phyloP scores from a whole-genome alignment of 2,113 vertebrate species.

The Lophius piscatorius region DNA sequence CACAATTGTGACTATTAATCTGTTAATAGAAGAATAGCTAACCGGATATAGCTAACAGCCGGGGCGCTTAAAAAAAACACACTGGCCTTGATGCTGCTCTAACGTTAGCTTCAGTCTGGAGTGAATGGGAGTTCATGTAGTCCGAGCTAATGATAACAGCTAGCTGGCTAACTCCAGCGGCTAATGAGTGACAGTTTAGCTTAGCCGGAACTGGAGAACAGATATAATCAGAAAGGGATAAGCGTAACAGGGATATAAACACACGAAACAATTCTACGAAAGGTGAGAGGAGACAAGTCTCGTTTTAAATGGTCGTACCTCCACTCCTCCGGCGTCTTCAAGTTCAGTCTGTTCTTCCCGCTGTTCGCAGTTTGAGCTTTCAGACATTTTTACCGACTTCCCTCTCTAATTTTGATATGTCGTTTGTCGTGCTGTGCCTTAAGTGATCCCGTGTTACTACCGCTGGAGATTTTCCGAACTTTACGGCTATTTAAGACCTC shows the following conservation, averaged over 20 bases:
- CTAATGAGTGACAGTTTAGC: conserved; percentile 25
- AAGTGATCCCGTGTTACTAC: not conserved
- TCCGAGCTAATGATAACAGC: conserved; percentile 46
- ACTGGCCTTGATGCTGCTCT: conserved; percentile 32
- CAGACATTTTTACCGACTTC: conserved; percentile 69
- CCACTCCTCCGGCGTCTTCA: conserved; percentile 74
- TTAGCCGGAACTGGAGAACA: too few relatives aligned
- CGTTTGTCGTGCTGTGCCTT: not conserved
- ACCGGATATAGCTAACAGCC: conserved; percentile 8
- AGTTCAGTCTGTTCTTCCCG: conserved; percentile 75
- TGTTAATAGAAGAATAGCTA: not conserved
- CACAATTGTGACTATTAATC: not conserved
- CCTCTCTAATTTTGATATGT: not conserved
- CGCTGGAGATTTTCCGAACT: conserved; percentile 18
- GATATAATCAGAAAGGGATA: accelerated
- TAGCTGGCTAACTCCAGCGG: conserved; percentile 20
- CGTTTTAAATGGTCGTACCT: conserved; percentile 66
- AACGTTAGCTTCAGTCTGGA: conserved; percentile 26
- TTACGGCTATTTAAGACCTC: not conserved
- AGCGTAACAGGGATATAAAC: too few relatives aligned
- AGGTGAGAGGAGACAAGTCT: conserved; percentile 15
- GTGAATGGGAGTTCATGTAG: conserved; percentile 12
- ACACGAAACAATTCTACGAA: accelerated
- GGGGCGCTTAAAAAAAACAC: conserved; percentile 8
- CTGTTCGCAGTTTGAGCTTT: conserved; percentile 71